Percentiles rank a stretch among this genome's conserved stretches.
Conservation (phyloP, 2,888 invertebrate genomes). For the Pycnomerus fuliginosus region DNA sequence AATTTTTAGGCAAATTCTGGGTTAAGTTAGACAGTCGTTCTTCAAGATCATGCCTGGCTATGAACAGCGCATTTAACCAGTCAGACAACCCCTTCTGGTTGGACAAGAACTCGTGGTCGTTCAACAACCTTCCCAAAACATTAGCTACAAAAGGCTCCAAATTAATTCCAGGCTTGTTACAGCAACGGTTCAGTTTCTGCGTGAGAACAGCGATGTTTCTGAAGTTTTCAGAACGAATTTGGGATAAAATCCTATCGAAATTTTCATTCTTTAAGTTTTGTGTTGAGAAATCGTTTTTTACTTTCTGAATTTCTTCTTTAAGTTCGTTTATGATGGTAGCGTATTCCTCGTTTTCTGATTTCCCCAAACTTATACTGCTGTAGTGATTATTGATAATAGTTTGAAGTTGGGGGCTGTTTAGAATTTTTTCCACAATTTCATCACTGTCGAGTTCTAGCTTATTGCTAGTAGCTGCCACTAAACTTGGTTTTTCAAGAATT, state of each 20-base stretch:
- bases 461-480: conserved; percentile 47
- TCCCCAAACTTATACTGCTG: conserved; percentile 2
- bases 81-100: conserved; percentile 57
- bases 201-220: conserved; percentile 27
- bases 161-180: conserved; percentile 41
- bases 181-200: conserved; percentile 41
- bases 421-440: conserved; percentile 46
- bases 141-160: conserved; percentile 42
- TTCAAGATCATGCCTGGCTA: conserved; percentile 65
- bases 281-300: conserved; percentile 54
- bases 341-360: conserved; percentile 4
- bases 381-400: conserved; percentile 34
- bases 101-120: conserved; percentile 39
- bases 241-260: conserved; percentile 24
- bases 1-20: conserved; percentile 49
- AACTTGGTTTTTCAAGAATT: conserved; percentile 40
- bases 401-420: conserved; percentile 42
- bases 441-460: conserved; percentile 43
- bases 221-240: conserved; percentile 28
- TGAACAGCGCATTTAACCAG: conserved; percentile 62
- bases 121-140: conserved; percentile 41
- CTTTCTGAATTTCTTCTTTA: conserved; percentile 54
- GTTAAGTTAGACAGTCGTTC: conserved; percentile 58
- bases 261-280: conserved; percentile 53
- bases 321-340: conserved; percentile 30